phyloP scores from a whole-genome alignment of 2,797 vertebrate species.

The Urosaurus nigricauda region DNA sequence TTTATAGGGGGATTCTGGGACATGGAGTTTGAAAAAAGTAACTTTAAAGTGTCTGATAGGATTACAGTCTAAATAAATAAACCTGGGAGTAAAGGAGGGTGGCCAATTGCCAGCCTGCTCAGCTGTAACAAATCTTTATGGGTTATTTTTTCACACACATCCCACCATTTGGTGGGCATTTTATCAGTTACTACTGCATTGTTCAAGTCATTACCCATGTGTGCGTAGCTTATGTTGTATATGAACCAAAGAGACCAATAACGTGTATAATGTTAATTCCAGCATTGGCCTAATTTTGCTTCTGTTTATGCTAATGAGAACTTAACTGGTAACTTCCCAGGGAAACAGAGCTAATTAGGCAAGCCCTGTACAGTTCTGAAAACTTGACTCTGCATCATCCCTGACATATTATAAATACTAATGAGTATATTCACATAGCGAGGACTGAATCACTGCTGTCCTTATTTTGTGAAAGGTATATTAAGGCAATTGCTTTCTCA shows the following conservation, averaged over 20 bases:
- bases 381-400: neutral
- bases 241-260: neutral
- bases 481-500: neutral
- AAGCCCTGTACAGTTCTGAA: neutral
- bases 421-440: neutral
- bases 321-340: neutral
- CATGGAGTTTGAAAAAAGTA: neutral
- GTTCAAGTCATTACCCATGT: neutral
- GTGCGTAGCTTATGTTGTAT: neutral
- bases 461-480: neutral
- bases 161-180: neutral
- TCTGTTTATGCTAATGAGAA: slow-evolving; percentile 21
- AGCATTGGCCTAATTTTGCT: slow-evolving; percentile 21
- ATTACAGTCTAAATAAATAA: neutral
- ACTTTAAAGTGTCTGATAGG: neutral
- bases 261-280: neutral
- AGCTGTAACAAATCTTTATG: neutral
- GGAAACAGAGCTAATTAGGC: slow-evolving; percentile 20
- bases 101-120: neutral
- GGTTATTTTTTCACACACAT: neutral
- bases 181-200: neutral
- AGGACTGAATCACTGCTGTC: neutral
- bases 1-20: neutral
- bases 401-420: neutral
- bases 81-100: neutral